Conservation (phyloP, 2,888 invertebrate species). For the Gymnocheta viridis region DNA sequence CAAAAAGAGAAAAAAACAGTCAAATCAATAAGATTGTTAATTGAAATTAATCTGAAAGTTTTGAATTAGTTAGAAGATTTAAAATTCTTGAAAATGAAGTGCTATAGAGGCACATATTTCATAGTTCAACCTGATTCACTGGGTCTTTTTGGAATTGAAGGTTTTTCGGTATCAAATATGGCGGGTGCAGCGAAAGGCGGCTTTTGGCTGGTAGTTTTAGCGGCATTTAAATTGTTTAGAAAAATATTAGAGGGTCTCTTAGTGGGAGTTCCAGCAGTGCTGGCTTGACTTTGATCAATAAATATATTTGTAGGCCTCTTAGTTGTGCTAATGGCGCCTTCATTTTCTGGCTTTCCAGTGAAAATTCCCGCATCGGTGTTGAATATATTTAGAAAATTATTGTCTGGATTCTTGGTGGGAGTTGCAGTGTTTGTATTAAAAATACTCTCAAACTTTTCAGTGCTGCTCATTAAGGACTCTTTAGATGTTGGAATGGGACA, state of each 20-base stretch:
- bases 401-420: neutral
- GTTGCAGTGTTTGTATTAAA: neutral
- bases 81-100: no score
- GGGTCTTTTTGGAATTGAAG: constrained; percentile 47
- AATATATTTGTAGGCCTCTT: constrained; percentile 11
- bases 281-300: neutral
- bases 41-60: neutral
- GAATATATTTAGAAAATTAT: neutral
- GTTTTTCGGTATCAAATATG: constrained; percentile 6
- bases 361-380: neutral
- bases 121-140: constrained; percentile 72
- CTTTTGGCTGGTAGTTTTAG: neutral
- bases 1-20: no score
- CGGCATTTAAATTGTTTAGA: neutral
- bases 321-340: neutral
- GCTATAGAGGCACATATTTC: no score
- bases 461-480: neutral
- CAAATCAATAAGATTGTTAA: no score
- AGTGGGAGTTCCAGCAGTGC: neutral
- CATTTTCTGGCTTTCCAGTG: neutral
- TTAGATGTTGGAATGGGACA: constrained; percentile 67
- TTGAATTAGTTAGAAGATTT: no score
- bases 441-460: neutral
- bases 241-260: constrained; percentile 9
- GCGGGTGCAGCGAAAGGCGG: neutral